Conservation (phyloP, 2,113 vertebrate genomes). For the Bujurquina vittata region DNA sequence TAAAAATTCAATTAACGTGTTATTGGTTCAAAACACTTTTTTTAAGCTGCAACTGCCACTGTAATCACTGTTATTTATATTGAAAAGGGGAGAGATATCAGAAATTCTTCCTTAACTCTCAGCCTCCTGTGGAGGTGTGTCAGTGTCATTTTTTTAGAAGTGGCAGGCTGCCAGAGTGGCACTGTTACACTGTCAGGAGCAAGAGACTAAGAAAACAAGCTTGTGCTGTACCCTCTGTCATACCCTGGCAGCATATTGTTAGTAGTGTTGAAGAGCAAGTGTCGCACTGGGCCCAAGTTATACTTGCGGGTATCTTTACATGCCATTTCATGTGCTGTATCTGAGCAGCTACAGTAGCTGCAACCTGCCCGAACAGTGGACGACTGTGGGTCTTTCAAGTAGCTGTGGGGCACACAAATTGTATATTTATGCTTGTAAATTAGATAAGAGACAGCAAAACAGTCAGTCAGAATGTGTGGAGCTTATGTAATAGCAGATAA, state of each 20-base stretch:
- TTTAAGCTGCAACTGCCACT: not conserved
- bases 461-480: not conserved
- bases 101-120: not conserved
- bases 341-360: not conserved
- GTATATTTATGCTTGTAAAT: not conserved
- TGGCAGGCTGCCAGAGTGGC: not conserved
- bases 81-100: not conserved
- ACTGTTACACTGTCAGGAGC: not conserved
- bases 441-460: constrained; percentile 5
- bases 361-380: not conserved
- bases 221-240: not conserved
- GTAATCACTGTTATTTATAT: not conserved
- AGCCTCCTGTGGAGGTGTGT: not conserved
- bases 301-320: not conserved
- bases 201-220: not conserved
- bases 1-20: not conserved
- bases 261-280: accelerated
- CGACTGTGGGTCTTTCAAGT: not conserved
- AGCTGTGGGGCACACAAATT: not conserved
- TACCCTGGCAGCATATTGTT: not conserved
- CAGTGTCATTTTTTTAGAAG: not conserved
- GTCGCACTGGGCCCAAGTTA: not conserved
- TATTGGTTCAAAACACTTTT: not conserved
- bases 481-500: not conserved
- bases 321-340: not conserved